Evolutionary conservation across 1,140 invertebrate species (phyloP).

Genomic region (Drosophila sp.): DNA sequence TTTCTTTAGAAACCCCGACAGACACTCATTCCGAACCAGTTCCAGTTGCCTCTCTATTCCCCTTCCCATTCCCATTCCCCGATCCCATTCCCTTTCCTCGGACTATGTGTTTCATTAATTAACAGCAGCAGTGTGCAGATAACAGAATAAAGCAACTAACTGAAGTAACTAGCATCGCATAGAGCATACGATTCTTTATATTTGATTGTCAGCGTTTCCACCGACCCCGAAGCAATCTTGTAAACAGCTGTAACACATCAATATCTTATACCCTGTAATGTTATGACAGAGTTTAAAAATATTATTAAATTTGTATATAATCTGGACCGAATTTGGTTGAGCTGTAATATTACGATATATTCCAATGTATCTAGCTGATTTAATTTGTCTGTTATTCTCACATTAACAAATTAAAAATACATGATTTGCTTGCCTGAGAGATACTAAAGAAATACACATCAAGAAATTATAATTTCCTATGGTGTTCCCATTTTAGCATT

Average conservation of each 20-base stretch:
- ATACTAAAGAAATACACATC: too few relatives aligned
- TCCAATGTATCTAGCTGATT: too few relatives aligned
- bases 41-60: constrained; percentile 2
- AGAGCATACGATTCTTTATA: constrained; percentile 44
- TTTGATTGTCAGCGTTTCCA: constrained; percentile 33
- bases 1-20: constrained; percentile 62
- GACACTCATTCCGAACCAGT: constrained; percentile 30
- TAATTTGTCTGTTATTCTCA: too few relatives aligned
- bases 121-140: constrained; percentile 23
- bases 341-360: too few relatives aligned
- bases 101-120: constrained; percentile 51
- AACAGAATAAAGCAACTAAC: constrained; percentile 23
- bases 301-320: neutral
- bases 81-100: neutral
- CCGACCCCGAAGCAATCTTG: neutral
- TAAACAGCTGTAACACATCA: neutral
- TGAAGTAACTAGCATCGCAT: constrained; percentile 35
- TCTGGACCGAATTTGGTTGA: too few relatives aligned
- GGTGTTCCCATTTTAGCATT: neutral
- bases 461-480: too few relatives aligned
- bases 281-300: neutral
- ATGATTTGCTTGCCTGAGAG: too few relatives aligned
- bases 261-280: neutral
- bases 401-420: too few relatives aligned
- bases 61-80: too few relatives aligned